These are phyloP conservation scores for Bradypus variegatus DNA, from an alignment of 2,797 vertebrate species.

Conservation along the genomic window DNA sequence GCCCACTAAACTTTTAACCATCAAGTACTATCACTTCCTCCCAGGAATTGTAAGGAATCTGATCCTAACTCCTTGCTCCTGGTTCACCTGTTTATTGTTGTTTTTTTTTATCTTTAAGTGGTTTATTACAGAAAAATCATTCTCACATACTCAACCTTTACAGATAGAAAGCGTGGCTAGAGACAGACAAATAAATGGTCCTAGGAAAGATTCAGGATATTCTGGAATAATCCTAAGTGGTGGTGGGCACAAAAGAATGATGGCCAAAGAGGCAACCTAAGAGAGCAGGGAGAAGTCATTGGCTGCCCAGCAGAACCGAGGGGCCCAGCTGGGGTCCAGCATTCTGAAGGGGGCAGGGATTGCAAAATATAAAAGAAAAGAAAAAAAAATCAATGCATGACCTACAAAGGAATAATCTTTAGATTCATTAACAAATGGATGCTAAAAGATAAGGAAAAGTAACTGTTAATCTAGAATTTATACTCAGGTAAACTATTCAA, in stretches of 20 bases:
- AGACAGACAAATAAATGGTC: not conserved
- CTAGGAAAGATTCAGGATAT: not conserved
- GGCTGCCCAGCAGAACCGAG: too few species aligned
- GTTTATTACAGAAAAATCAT: not conserved
- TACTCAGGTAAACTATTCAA: not conserved
- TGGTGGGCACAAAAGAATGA: not conserved
- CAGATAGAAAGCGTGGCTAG: not conserved
- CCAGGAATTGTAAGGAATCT: not conserved
- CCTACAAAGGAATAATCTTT: not conserved
- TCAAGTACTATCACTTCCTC: not conserved
- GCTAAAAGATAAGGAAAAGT: too few species aligned
- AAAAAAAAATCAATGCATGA: not conserved
- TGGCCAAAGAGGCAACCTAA: not conserved
- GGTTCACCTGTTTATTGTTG: not conserved
- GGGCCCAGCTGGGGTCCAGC: not conserved
- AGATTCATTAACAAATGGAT: not conserved
- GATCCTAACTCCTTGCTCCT: not conserved
- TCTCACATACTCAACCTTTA: not conserved
- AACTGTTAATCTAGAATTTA: not conserved
- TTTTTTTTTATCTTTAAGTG: not conserved
- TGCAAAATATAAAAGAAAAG: not conserved
- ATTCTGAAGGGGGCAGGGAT: not conserved
- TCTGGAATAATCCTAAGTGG: not conserved
- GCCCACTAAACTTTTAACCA: not conserved
- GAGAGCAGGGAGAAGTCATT: not conserved